Base-by-base conservation (phyloP, 2,888 invertebrate genomes). In the Octonoba sinensis region DNA sequence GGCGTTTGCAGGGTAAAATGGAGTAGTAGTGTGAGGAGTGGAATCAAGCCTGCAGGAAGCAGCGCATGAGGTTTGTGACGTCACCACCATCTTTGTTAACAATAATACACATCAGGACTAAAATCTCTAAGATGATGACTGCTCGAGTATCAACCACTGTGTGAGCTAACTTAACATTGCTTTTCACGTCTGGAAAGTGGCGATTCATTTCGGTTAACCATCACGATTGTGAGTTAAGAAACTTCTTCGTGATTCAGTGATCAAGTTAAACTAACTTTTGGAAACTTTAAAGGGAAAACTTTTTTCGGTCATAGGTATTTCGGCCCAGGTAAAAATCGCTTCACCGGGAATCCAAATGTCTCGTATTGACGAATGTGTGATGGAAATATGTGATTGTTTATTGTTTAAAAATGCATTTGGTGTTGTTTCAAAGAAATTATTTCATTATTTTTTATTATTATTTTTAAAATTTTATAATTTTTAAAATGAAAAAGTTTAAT, bases 11-110 rank as follows among this genome's bases (percentile, higher is more conserved):
- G 78, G 83, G 74, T 83, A 83, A 83, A 83, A 83, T 83, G 83
- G 83, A 83, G 83, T 83, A 65, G 72, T 73, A 81, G 73, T 81
- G 79, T 82, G 82, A 76, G 82, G 78, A 83, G 83, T 83, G 74
- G 83, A 83, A 83, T 83, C 73, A 83, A 83, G 82, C 82, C 67
- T 82, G 82, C 82, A 82, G 83, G 74, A 83, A 83, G 81, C 75
- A 83, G 83, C 83, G 83, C 83, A 81, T 83, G 83, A 81, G 83
- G 81, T 83, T 83, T 83, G 83, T 83, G 83, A 83, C 83, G 83
- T 77, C 78, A 78, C 75, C 36, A 83, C 74, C 78, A 78, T 77
- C 78, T 83, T 83, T 83, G 83, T 83, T 78, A 78, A 83, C 78
- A 78, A 83, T 83, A 74, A 83, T 83, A 83, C 78, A 78, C 83